These are phyloP conservation scores for Rhea americana DNA, from an alignment of 2,113 vertebrate species.

Conservation along the genomic window DNA sequence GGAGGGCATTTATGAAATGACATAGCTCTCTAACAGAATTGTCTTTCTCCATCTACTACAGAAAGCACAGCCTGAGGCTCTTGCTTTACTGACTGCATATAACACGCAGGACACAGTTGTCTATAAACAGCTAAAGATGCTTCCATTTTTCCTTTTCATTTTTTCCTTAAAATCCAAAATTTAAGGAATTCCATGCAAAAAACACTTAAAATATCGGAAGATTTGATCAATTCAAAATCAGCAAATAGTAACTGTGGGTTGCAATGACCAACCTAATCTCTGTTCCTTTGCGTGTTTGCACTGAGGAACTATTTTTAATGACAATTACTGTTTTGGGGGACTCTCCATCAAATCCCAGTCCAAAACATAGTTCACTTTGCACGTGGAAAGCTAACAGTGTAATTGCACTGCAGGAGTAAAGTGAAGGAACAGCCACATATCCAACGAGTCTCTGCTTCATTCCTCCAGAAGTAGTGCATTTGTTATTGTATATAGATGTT, in stretches of 20 bases:
- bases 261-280: not conserved
- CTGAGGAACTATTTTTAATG: not conserved
- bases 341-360: not conserved
- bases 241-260: not conserved
- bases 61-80: not conserved
- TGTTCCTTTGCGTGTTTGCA: not conserved
- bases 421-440: not conserved
- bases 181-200: not conserved
- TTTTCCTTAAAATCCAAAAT: not conserved
- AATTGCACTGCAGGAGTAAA: not conserved
- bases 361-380: not conserved
- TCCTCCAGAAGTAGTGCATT: not conserved
- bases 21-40: not conserved
- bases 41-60: not conserved
- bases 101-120: fast-evolving
- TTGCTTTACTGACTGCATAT: not conserved
- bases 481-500: not conserved
- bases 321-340: not conserved
- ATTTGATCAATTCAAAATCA: not conserved
- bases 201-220: not conserved
- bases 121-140: not conserved
- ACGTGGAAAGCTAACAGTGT: not conserved
- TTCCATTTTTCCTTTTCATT: not conserved
- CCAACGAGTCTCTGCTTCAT: not conserved
- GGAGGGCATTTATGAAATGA: not conserved